Evolutionary conservation across 2,888 invertebrate genomes (phyloP).

Genomic region (Psylliodes chrysocephalus): DNA sequence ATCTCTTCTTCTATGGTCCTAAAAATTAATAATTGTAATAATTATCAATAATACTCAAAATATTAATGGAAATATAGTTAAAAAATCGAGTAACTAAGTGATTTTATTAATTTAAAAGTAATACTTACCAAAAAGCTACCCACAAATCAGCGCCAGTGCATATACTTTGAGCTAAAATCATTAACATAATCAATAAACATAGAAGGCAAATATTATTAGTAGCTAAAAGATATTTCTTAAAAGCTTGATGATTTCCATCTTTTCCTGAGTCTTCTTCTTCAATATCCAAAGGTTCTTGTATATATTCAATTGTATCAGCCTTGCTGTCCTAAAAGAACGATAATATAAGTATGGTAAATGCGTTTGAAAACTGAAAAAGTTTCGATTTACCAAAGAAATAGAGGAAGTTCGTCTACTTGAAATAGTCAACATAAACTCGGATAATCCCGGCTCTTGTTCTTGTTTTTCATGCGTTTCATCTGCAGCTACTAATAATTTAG

Average conservation of each 20-base stretch:
- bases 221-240: slow-evolving; percentile 54
- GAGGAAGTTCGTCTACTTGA: background rate
- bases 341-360: no score
- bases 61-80: no score
- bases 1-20: slow-evolving; percentile 26
- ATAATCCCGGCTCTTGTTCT: background rate
- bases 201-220: slow-evolving; percentile 47
- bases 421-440: background rate
- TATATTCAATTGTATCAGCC: background rate
- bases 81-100: no score
- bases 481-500: slow-evolving; percentile 15
- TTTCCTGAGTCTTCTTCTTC: slow-evolving; percentile 37
- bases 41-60: no score
- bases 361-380: no score
- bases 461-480: background rate
- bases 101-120: no score
- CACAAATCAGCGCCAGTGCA: slow-evolving; percentile 57
- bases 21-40: slow-evolving; percentile 3
- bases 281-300: slow-evolving; percentile 1
- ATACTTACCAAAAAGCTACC: slow-evolving; percentile 57
- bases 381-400: background rate
- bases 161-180: slow-evolving; percentile 53
- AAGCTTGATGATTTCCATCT: slow-evolving; percentile 43
- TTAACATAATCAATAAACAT: slow-evolving; percentile 40
- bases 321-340: background rate